phyloP scores from a whole-genome alignment of 64 coral and sea anemone species.

The Montipora capricornis region DNA sequence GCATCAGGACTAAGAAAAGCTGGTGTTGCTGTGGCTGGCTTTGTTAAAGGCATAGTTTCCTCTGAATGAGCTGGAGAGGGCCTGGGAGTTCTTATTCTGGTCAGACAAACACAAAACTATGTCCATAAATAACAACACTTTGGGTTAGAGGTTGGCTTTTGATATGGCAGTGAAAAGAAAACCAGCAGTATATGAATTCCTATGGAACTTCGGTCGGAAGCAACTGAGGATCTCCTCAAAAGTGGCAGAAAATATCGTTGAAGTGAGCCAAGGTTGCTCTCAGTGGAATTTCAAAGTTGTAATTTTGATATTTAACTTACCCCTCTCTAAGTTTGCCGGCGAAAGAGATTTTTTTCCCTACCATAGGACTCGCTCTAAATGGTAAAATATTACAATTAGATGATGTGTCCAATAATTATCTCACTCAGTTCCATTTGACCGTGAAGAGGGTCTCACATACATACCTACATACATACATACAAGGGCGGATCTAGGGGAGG shows the following conservation, averaged over 20 bases:
- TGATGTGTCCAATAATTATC: not conserved
- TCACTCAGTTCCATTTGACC: not conserved
- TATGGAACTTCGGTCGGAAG: no score
- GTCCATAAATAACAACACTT: no score
- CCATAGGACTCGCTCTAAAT: constrained; percentile 14
- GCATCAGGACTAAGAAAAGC: not conserved
- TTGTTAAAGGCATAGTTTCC: constrained; percentile 1
- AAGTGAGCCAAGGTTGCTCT: no score
- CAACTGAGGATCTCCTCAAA: no score
- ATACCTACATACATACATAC: no score
- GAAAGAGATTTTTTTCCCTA: constrained; percentile 26
- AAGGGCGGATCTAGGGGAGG: no score
- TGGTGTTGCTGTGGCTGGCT: not conserved
- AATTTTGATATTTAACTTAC: not conserved
- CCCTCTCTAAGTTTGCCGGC: constrained; percentile 22
- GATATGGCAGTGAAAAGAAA: no score
- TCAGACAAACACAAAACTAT: not conserved
- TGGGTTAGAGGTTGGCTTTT: no score
- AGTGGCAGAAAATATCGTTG: no score
- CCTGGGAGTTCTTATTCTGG: constrained; percentile 32
- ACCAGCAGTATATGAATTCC: no score
- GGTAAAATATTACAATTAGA: constrained; percentile 1
- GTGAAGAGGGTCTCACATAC: no score
- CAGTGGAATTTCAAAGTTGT: not conserved
- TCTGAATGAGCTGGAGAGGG: constrained; percentile 24